Percentiles rank a stretch among this genome's conserved stretches.
Conservation (phyloP, 2,888 invertebrate genomes). For the Calameuta pallipes region DNA sequence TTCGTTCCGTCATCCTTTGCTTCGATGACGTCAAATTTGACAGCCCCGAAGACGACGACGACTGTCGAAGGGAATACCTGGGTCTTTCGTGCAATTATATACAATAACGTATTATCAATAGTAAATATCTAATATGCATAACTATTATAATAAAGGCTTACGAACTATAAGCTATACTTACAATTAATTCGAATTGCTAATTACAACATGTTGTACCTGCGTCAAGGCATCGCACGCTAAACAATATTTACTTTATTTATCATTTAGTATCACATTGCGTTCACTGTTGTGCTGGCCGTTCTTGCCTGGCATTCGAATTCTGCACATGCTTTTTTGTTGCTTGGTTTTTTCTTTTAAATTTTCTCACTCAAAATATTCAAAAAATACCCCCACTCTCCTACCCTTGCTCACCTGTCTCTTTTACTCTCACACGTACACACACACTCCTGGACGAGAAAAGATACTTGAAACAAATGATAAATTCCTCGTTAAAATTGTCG, state of each 20-base stretch:
- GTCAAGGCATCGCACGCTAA: slow-evolving; percentile 54
- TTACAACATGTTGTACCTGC: slow-evolving; percentile 39
- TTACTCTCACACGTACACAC: neutral
- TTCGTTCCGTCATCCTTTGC: neutral
- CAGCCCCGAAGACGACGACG: neutral
- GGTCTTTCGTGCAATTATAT: slow-evolving; percentile 34
- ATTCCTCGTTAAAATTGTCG: neutral
- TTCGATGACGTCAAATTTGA: neutral
- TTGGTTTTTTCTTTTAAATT: neutral
- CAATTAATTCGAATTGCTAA: slow-evolving; percentile 30
- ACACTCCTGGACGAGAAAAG: neutral
- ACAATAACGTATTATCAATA: slow-evolving; percentile 30
- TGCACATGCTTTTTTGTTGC: neutral
- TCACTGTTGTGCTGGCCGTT: slow-evolving; percentile 63
- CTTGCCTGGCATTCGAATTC: slow-evolving; percentile 49
- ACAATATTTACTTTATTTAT: slow-evolving; percentile 64
- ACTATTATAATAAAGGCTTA: slow-evolving; percentile 21
- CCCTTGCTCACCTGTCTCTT: neutral
- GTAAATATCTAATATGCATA: slow-evolving; percentile 29
- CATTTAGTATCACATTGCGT: slow-evolving; percentile 67
- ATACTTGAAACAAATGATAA: neutral
- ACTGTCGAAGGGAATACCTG: slow-evolving; percentile 17
- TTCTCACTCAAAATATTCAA: neutral
- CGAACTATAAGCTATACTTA: slow-evolving; percentile 31
- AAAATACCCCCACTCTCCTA: neutral